Conservation (phyloP, 2,113 vertebrate genomes). For the Telmatochromis sp. region DNA sequence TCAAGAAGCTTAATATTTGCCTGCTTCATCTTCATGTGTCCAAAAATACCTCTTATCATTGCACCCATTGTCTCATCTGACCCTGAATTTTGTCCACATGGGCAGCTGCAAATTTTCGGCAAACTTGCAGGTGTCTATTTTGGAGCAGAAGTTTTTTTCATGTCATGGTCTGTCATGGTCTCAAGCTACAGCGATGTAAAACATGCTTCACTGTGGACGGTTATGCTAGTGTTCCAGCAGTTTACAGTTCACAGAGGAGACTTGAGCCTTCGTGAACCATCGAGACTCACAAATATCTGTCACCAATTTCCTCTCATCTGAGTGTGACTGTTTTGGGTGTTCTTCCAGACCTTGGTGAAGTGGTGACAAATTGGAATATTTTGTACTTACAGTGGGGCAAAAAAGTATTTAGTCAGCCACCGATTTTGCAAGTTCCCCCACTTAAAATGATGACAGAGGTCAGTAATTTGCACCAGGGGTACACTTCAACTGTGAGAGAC, state of each 20-base stretch:
- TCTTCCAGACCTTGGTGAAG: not conserved
- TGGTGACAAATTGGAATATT: not conserved
- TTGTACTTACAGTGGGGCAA: too few species aligned
- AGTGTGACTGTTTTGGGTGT: not conserved
- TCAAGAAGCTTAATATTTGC: not conserved
- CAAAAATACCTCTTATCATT: not conserved
- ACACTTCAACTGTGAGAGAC: too few species aligned
- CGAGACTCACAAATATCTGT: not conserved
- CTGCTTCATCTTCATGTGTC: not conserved
- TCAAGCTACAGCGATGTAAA: not conserved
- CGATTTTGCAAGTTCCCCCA: too few species aligned
- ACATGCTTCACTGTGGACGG: not conserved
- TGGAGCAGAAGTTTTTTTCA: not conserved
- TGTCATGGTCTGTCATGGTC: not conserved
- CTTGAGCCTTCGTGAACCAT: not conserved
- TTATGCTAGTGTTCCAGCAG: not conserved
- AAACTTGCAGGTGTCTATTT: not conserved
- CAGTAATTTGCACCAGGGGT: too few species aligned
- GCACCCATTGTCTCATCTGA: not conserved
- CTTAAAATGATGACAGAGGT: too few species aligned
- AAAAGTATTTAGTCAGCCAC: too few species aligned
- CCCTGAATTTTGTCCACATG: not conserved
- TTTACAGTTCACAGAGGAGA: not conserved
- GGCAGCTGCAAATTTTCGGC: not conserved
- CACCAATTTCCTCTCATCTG: not conserved